These are phyloP conservation scores for Emydura subglobosa DNA, from an alignment of 2,113 vertebrate genomes.

Conservation along the genomic window DNA sequence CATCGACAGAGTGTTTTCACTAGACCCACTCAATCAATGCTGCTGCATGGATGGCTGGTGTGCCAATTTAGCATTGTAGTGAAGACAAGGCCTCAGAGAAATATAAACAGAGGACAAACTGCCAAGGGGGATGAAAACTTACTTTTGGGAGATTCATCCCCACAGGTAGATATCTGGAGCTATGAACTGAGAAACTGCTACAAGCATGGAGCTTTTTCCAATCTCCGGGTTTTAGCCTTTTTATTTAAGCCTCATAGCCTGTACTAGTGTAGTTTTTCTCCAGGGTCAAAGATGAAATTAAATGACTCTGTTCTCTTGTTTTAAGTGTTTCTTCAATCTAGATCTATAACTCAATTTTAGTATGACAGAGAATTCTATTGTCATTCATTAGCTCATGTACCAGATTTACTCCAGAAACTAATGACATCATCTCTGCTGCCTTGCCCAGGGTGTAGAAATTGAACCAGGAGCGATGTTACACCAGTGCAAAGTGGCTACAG, in stretches of 20 bases:
- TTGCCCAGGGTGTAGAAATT: background rate
- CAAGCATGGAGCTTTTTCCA: background rate
- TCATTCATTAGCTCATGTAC: background rate
- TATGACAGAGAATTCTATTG: accelerated
- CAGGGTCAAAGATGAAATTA: background rate
- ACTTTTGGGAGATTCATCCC: background rate
- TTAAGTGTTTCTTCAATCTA: background rate
- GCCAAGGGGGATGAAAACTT: background rate
- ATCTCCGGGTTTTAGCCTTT: background rate
- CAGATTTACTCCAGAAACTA: background rate
- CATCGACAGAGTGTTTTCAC: no score
- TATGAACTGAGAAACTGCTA: background rate
- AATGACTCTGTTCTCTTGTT: background rate
- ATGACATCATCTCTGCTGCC: background rate
- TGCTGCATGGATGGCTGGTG: no score
- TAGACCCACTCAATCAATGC: no score
- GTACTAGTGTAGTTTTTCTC: background rate
- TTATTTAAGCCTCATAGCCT: background rate
- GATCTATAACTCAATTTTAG: background rate
- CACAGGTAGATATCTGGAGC: accelerated
- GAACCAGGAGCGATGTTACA: background rate
- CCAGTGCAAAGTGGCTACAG: background rate
- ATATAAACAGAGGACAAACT: background rate
- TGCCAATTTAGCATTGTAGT: no score
- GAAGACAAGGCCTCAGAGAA: background rate